phyloP scores from a whole-genome alignment of 1,140 invertebrate genomes.

The Drosophila hydei region DNA sequence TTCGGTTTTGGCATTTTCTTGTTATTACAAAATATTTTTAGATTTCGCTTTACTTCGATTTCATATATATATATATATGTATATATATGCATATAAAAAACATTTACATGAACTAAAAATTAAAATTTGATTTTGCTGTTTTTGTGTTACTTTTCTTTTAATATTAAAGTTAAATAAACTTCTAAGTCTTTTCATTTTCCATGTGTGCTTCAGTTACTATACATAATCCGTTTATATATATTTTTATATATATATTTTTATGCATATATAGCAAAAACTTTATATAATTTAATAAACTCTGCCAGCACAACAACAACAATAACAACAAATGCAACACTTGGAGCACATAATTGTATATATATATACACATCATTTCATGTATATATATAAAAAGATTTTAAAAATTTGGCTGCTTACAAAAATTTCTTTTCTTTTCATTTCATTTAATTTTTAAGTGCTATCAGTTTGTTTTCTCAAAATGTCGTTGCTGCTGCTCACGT shows the following conservation, averaged over 20 bases:
- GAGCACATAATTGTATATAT: slow-evolving; percentile 23
- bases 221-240: slow-evolving; percentile 67
- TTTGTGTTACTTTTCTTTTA: slow-evolving; percentile 16
- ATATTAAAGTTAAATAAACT: slow-evolving; percentile 74
- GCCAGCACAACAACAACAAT: slow-evolving; percentile 24
- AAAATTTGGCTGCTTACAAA: slow-evolving; percentile 55
- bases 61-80: slow-evolving; percentile 27
- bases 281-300: slow-evolving; percentile 67
- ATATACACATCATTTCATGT: slow-evolving; percentile 47
- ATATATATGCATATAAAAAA: slow-evolving; percentile 57
- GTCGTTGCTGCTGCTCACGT: slow-evolving; percentile 15
- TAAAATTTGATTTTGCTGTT: slow-evolving; percentile 56
- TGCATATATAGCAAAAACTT: slow-evolving; percentile 75
- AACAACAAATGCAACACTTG: slow-evolving; percentile 21
- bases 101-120: slow-evolving; percentile 66
- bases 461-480: slow-evolving; percentile 48
- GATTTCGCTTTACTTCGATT: slow-evolving; percentile 22
- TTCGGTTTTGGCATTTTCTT: slow-evolving; percentile 58
- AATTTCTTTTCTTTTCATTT: slow-evolving; percentile 26
- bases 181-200: slow-evolving; percentile 82
- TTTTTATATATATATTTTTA: slow-evolving; percentile 40
- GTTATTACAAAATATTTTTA: slow-evolving; percentile 60
- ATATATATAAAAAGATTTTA: slow-evolving; percentile 27
- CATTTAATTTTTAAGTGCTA: slow-evolving; percentile 25
- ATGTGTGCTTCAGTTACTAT: slow-evolving; percentile 81